Conservation (phyloP, 2,113 vertebrate genomes). For the Terrapene triunguis region DNA sequence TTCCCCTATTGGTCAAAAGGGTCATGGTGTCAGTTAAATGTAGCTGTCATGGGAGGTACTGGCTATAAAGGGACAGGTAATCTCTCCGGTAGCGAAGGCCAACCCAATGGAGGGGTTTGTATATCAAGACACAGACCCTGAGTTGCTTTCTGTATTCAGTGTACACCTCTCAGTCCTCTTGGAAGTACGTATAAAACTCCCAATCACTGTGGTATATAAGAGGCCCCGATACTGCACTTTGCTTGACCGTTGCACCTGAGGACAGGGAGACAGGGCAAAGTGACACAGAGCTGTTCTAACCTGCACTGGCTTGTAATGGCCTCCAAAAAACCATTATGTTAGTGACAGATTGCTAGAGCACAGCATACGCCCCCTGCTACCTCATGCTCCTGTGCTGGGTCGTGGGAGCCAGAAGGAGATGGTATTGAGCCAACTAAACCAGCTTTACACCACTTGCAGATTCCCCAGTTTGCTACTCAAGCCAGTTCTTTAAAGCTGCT, state of each 20-base stretch:
- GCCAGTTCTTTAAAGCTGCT: not conserved
- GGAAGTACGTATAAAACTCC: not conserved
- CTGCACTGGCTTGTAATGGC: not conserved
- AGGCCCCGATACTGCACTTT: not conserved
- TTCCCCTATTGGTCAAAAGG: not conserved
- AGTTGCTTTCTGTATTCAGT: not conserved
- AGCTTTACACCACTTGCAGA: not conserved
- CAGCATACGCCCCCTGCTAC: not conserved
- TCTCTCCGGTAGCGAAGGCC: not conserved
- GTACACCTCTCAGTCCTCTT: not conserved
- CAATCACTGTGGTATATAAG: not conserved
- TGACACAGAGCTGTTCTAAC: not conserved
- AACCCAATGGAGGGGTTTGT: not conserved
- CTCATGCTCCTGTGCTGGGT: not conserved
- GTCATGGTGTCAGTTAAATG: not conserved
- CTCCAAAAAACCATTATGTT: not conserved
- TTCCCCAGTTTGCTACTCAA: conserved; percentile 29
- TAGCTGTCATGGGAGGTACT: not conserved
- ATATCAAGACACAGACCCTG: not conserved
- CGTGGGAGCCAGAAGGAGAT: not conserved
- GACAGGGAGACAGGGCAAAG: not conserved
- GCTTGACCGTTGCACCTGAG: not conserved
- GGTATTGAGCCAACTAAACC: not conserved
- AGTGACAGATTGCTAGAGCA: not conserved
- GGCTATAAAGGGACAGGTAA: not conserved